A percentile compares a stretch with the other conserved stretches of the same genome.
Evolutionary conservation across 1,140 invertebrate genomes (phyloP).

Genomic region (Oncopodura yosiiana): DNA sequence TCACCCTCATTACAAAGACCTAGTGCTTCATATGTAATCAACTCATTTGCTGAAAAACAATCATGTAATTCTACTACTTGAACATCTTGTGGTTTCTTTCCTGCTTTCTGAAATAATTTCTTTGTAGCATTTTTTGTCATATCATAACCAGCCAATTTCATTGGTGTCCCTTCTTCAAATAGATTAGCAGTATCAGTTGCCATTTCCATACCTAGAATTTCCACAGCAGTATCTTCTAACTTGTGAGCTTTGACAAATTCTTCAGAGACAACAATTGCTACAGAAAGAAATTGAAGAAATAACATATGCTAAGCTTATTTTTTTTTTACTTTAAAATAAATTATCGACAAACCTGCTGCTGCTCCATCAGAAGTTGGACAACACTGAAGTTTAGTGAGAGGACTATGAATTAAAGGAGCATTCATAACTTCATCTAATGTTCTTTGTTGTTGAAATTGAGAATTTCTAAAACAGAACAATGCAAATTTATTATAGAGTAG

Average conservation of each 20-base stretch:
- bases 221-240: conserved; percentile 75
- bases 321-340: no score
- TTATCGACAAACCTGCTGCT: no score
- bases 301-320: no score
- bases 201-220: conserved; percentile 95
- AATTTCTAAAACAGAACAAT: conserved; percentile 48
- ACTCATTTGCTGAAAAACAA: conserved; percentile 95
- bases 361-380: conserved; percentile 95
- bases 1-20: conserved; percentile 83
- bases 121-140: conserved; percentile 83
- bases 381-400: conserved; percentile 89
- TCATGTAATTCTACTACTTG: conserved; percentile 98
- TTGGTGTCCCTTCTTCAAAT: conserved; percentile 72
- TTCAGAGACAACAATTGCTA: conserved; percentile 79
- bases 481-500: not conserved
- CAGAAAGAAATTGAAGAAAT: no score
- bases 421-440: conserved; percentile 76
- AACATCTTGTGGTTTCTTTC: conserved; percentile 65
- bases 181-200: conserved; percentile 77
- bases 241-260: conserved; percentile 74
- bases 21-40: conserved; percentile 95
- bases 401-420: conserved; percentile 74
- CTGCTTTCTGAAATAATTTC: conserved; percentile 66
- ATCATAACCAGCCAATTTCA: conserved; percentile 90
- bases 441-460: conserved; percentile 86